Evolutionary conservation across 1,140 invertebrate genomes (phyloP), one percentile per base, ranked within the genome.

Genomic region (Drosophila parvula): DNA sequence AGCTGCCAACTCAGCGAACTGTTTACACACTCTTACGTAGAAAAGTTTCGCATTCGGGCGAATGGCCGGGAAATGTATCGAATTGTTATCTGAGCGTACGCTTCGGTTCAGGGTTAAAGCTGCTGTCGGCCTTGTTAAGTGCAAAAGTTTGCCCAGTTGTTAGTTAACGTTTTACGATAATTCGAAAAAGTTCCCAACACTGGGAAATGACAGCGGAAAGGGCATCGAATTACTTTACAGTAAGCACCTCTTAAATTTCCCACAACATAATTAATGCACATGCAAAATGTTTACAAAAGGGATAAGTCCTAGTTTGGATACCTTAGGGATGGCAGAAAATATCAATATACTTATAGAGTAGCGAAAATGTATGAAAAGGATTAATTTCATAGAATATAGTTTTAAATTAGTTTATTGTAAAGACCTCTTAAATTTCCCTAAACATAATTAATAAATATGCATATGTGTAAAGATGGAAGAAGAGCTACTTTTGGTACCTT

Each of bases 111-210:
- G 40, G 65, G 43, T 65, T 51, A 43, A 44, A 44, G 45, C 56
- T 36, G 51, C 43, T 50, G 44, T 41, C 51, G 22, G 51, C 41
- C 47, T 68, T 61, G 62, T 60, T 50, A 76, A 77, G 48, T 76
- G 45, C 27, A 56, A 61, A 68, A 67, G 11, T 77, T 77, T 48
- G 47, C 36, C 41, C 75, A 77, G 61, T 77, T 76, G 62, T 77
- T 77, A 76, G 40, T 76, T 77, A 77, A 77, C 56, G 60, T 60
- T 74, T 76, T 68, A 76, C 55, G 50, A 69, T 77, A 61, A 68
- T 63, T 75, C 22, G 58, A 51, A 75, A 74, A 75, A 74, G 43
- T 64, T 64, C 5, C 5, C 11, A 43, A 22, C 11, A 45, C 30
- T 40, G n/a, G 32, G 14, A 32, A 55, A 28, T 18, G 38, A 41